Evolutionary conservation across 35 echinoderm and acorn worm species (phyloP).

Genomic region (Heliocidaris erythrogramma): DNA sequence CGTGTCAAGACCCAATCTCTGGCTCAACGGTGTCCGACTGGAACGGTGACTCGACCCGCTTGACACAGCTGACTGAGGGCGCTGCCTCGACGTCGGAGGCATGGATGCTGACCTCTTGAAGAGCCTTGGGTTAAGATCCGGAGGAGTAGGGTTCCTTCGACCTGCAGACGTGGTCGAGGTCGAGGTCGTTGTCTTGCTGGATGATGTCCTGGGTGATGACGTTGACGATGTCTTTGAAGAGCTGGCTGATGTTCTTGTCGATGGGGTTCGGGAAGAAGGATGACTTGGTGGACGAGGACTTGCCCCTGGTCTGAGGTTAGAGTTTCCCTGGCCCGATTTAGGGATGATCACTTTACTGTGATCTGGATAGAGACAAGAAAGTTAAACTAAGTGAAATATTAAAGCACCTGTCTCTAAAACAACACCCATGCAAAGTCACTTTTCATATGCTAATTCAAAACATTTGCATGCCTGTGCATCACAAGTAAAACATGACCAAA

Average conservation of each 20-base stretch:
- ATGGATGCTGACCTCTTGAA: conserved; percentile 16
- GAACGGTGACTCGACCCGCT: background rate
- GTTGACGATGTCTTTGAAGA: conserved; percentile 14
- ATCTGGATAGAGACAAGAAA: background rate
- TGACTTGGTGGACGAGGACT: background rate
- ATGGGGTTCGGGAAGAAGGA: background rate
- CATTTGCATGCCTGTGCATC: too few species aligned
- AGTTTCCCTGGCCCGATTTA: conserved; percentile 11
- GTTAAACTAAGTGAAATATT: background rate
- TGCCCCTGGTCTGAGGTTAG: background rate
- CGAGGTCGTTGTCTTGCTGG: background rate
- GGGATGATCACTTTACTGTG: conserved; percentile 6
- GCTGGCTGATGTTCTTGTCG: background rate
- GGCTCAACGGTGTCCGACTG: background rate
- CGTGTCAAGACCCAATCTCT: background rate
- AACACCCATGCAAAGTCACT: too few species aligned
- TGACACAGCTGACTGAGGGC: conserved; percentile 8
- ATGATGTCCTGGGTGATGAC: background rate
- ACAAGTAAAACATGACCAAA: too few species aligned
- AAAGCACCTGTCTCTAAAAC: too few species aligned
- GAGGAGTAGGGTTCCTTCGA: background rate
- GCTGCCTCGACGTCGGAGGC: conserved; percentile 2
- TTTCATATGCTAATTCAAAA: too few species aligned
- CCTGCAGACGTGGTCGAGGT: background rate
- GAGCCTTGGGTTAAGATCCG: background rate